Evolutionary conservation across 1,140 invertebrate genomes (phyloP), one percentile per base, ranked within the genome.

Genomic region (Danaus plexippus): DNA sequence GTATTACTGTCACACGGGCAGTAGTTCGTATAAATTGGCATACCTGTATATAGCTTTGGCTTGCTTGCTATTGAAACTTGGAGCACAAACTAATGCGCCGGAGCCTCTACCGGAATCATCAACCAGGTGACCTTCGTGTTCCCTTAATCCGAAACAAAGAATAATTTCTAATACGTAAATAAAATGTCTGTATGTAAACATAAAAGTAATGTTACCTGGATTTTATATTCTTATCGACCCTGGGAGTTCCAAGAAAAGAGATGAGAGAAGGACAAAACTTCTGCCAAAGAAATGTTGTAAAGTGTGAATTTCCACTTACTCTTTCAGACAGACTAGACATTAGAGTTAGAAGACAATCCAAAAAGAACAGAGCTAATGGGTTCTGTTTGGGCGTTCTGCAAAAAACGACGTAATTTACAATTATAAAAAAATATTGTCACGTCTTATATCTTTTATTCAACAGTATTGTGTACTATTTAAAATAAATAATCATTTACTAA

Each of bases 261-360:
- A 97, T 94, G 55, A 98, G 87, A 3, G 93, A 92, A 0, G 96
- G 96, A 73, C 95, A 97, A 66, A 98, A 93, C 67, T 96, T 93
- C 78, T 97, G 95, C 96, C 96, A 96, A 0, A 96, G 83, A 66
- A 95, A 95, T 3, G 94, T 94, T 9, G 93, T 94, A 64, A 96
- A 95, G 72, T 95, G 94, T 9, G 90, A 89, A 78, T 95, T 95
- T 5, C 91, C 91, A 70, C 94, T 92, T 2, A 95, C 94, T 67
- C 92, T 91, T 65, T 93, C 92, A 0, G 94, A 94, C 54, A 97
- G 82, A 46, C 94, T 94, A 7, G 92, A 93, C 57, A 96, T 92
- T 32, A 97, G 87, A 7, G 95, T 95, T 47, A 96, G 89, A 11
- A 97, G 88, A 72, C 95, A 96, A 75, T 98, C 96, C 52, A 97